Conservation (phyloP, 37 sponge, comb jelly and placozoan species). For the Halichondria panicea region DNA sequence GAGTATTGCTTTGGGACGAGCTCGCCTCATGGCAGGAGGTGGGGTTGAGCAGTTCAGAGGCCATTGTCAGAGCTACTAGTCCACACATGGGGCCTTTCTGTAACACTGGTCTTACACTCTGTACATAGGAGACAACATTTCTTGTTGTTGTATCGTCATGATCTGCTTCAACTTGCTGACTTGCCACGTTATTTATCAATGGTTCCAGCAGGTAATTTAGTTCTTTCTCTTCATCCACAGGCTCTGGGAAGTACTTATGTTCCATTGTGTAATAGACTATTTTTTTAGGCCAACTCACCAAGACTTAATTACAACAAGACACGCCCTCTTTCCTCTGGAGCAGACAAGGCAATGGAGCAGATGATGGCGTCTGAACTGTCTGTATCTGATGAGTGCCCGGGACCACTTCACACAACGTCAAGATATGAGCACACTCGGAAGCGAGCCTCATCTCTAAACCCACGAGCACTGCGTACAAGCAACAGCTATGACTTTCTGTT, state of each 20-base stretch:
- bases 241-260: background rate
- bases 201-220: background rate
- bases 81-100: conserved; percentile 67
- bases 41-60: conserved; percentile 15
- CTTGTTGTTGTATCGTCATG: background rate
- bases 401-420: too few relatives aligned
- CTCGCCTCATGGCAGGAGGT: background rate
- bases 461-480: too few relatives aligned
- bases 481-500: conserved; percentile 51
- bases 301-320: too few relatives aligned
- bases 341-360: too few relatives aligned
- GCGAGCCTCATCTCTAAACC: too few relatives aligned
- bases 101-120: conserved; percentile 21
- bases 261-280: too few relatives aligned
- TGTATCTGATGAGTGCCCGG: too few relatives aligned
- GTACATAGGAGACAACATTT: too few relatives aligned
- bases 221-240: conserved; percentile 8
- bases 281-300: too few relatives aligned
- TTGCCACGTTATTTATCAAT: background rate
- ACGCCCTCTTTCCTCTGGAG: too few relatives aligned
- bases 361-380: too few relatives aligned
- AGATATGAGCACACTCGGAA: too few relatives aligned
- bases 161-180: background rate
- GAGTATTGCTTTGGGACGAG: background rate
- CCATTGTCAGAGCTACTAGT: conserved; percentile 46